Conservation (phyloP, 2,113 vertebrate genomes). For the Lepus europaeus region DNA sequence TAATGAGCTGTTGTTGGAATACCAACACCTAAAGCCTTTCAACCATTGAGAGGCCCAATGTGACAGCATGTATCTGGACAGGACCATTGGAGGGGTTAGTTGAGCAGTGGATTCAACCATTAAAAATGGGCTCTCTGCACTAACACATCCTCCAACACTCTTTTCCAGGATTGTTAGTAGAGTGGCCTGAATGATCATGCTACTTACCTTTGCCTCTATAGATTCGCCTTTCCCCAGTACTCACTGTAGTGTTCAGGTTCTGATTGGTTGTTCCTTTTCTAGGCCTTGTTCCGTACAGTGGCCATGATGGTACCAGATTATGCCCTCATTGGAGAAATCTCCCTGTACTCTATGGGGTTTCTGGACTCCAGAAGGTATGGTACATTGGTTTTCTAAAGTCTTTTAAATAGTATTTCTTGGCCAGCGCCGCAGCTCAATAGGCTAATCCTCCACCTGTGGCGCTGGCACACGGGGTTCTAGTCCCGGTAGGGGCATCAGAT, state of each 20-base stretch:
- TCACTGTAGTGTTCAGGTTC: neutral
- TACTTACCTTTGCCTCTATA: neutral
- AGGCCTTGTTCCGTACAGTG: constrained; percentile 96
- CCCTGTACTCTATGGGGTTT: constrained; percentile 97
- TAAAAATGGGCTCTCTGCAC: neutral
- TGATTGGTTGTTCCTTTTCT: constrained; percentile 58
- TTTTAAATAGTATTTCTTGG: neutral
- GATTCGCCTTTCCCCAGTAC: neutral
- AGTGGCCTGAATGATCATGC: neutral
- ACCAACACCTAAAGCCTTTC: neutral
- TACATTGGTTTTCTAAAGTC: constrained; percentile 27
- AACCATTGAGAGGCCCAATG: accelerated
- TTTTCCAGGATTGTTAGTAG: neutral
- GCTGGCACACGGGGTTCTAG: too few relatives aligned
- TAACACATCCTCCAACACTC: neutral
- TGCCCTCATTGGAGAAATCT: constrained; percentile 96
- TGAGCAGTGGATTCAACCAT: neutral
- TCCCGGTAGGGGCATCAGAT: too few relatives aligned
- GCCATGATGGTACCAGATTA: constrained; percentile 99
- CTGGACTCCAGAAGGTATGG: constrained; percentile 94
- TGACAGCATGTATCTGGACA: neutral
- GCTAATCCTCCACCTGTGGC: too few relatives aligned
- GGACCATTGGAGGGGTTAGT: neutral
- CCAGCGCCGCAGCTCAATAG: too few relatives aligned
- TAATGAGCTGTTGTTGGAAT: neutral